phyloP scores from a whole-genome alignment of 2,113 vertebrate genomes.

The Dryoscopus gambensis region DNA sequence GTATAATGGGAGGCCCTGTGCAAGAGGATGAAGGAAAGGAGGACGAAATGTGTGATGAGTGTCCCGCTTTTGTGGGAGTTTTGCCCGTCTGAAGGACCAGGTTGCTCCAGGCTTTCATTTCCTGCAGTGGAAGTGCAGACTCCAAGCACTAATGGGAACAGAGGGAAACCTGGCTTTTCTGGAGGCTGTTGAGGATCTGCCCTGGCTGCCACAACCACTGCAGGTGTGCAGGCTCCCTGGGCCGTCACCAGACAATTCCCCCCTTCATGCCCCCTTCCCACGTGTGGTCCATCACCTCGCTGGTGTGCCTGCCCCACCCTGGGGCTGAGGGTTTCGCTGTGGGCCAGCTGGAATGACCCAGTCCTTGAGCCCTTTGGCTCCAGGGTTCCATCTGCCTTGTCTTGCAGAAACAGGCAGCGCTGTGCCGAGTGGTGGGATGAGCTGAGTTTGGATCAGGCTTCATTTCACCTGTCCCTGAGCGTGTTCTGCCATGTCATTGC shows the following conservation, averaged over 20 bases:
- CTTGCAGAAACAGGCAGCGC: not conserved
- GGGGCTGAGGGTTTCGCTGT: not conserved
- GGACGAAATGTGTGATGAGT: not conserved
- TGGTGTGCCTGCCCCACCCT: accelerated
- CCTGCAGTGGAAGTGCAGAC: not conserved
- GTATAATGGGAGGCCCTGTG: no score
- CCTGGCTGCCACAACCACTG: not conserved
- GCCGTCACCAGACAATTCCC: not conserved
- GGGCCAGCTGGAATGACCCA: not conserved
- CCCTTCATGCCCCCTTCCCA: accelerated
- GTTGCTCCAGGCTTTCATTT: not conserved
- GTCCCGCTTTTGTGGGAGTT: not conserved
- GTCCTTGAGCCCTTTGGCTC: not conserved
- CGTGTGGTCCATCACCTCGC: accelerated
- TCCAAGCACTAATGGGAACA: accelerated
- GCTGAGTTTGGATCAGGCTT: not conserved
- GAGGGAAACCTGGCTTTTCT: not conserved
- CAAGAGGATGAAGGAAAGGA: not conserved
- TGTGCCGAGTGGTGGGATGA: accelerated
- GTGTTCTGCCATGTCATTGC: not conserved
- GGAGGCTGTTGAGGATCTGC: not conserved
- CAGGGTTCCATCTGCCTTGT: not conserved
- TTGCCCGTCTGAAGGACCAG: not conserved
- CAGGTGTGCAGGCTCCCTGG: not conserved
- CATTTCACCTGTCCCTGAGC: not conserved